These are phyloP conservation scores for Ciconia stormi DNA, from an alignment of 2,113 vertebrate genomes.

Conservation along the genomic window DNA sequence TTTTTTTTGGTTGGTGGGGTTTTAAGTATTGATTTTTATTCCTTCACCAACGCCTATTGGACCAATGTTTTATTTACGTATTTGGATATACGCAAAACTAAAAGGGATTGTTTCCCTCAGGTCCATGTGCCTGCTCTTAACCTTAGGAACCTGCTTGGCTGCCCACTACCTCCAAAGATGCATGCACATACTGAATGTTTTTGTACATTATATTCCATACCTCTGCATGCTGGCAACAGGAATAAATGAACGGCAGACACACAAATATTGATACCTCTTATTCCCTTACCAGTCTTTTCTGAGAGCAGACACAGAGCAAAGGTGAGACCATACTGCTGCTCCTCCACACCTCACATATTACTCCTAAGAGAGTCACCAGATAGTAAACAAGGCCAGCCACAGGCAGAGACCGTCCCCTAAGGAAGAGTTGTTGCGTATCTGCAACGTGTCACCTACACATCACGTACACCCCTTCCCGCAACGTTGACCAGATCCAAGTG, in stretches of 20 bases:
- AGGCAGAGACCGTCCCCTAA: not conserved
- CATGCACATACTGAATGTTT: rapidly evolving
- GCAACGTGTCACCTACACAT: rapidly evolving
- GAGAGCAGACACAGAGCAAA: not conserved
- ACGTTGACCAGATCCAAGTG: rapidly evolving
- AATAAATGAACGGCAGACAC: not conserved
- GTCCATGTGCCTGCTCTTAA: not conserved
- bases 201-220: not conserved
- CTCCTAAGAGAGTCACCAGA: not conserved
- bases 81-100: not conserved
- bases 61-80: not conserved
- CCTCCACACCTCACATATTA: not conserved
- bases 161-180: not conserved
- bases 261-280: rapidly evolving
- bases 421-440: not conserved
- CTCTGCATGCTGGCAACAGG: not conserved
- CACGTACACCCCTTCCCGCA: rapidly evolving
- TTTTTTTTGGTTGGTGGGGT: not conserved
- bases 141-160: not conserved
- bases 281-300: not conserved
- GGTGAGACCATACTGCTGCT: not conserved
- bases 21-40: not conserved
- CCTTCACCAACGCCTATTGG: not conserved
- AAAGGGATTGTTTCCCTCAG: not conserved
- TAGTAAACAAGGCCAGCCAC: not conserved